phyloP scores from a whole-genome alignment of 2,113 vertebrate species.

The Forbesichthys agassizii region DNA sequence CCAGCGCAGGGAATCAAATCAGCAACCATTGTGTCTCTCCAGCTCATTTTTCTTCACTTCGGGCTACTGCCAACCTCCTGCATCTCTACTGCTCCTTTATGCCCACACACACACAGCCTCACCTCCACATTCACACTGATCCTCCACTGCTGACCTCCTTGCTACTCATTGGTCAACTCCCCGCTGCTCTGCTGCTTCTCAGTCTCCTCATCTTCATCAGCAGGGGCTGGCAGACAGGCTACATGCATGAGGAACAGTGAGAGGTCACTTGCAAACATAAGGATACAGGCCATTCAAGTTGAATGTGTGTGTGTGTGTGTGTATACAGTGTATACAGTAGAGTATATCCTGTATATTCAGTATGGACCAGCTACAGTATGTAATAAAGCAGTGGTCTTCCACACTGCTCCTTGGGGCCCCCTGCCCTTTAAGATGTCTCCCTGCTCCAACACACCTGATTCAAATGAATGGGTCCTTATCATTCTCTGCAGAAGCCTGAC shows the following conservation, averaged over 20 bases:
- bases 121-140: no score
- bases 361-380: no score
- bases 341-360: no score
- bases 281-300: no score
- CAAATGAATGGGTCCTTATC: no score
- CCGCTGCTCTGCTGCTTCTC: constrained; percentile 10
- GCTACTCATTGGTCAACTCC: constrained; percentile 6
- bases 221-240: background rate
- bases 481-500: no score
- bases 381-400: no score
- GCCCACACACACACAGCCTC: background rate
- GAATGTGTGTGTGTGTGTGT: no score
- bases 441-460: no score
- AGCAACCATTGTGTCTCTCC: constrained; percentile 18
- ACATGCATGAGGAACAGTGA: background rate
- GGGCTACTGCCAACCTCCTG: constrained; percentile 1
- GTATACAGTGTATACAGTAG: no score
- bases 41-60: constrained; percentile 6
- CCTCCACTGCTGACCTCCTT: background rate
- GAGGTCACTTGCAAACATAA: background rate
- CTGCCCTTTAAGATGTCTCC: no score
- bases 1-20: constrained; percentile 30
- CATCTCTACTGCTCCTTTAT: constrained; percentile 17
- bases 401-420: no score
- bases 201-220: background rate